Conservation (phyloP, 1,140 invertebrate genomes). For the Drosophila pachea region DNA sequence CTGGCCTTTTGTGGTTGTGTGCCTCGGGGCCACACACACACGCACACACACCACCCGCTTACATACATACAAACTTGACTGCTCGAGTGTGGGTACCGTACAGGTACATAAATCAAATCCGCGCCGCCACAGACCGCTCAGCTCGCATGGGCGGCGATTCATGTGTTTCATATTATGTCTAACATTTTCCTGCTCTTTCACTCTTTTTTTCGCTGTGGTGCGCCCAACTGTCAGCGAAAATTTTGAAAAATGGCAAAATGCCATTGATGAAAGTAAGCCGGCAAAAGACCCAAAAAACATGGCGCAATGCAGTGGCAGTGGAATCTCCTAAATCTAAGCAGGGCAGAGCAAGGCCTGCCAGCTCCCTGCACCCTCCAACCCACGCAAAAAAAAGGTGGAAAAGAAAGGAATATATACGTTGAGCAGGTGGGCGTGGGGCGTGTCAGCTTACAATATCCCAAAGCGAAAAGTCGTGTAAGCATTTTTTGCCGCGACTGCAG, state of each 20-base stretch:
- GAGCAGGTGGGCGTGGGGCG: conserved; percentile 15
- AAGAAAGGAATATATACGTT: conserved; percentile 29
- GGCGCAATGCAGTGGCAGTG: conserved; percentile 56
- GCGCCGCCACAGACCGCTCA: conserved; percentile 34
- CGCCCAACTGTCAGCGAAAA: conserved; percentile 73
- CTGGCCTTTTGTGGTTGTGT: conserved; percentile 5
- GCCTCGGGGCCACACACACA: conserved; percentile 8
- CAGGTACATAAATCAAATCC: conserved; percentile 69
- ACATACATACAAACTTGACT: conserved; percentile 7
- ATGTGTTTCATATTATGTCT: conserved; percentile 61
- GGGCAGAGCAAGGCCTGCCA: conserved; percentile 3
- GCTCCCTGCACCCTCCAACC: background rate
- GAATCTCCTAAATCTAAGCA: conserved; percentile 57
- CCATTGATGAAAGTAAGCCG: conserved; percentile 73
- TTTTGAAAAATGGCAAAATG: conserved; percentile 78
- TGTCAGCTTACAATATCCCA: conserved; percentile 69
- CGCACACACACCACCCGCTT: background rate
- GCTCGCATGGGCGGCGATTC: background rate
- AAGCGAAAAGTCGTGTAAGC: conserved; percentile 76
- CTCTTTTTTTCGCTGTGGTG: conserved; percentile 23
- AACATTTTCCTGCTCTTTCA: conserved; percentile 39
- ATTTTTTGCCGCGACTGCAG: conserved; percentile 39
- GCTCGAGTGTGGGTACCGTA: conserved; percentile 10
- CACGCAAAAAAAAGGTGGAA: conserved; percentile 38
- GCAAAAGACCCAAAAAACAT: conserved; percentile 32